Evolutionary conservation across 2,888 invertebrate species (phyloP).

Genomic region (Drosophila prostipennis): DNA sequence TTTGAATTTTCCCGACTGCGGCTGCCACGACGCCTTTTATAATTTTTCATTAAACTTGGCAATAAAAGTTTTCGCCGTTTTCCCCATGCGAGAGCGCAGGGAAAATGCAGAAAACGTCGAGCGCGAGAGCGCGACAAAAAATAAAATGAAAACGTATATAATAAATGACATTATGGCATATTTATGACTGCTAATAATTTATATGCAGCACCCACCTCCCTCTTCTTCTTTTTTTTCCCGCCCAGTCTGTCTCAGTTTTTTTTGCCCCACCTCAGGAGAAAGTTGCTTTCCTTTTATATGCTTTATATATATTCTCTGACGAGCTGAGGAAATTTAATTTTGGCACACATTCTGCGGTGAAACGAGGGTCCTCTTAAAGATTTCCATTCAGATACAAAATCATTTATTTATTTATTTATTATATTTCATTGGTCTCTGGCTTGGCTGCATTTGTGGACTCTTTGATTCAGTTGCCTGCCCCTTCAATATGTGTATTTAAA

Average conservation of each 20-base stretch:
- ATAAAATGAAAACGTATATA: constrained; percentile 71
- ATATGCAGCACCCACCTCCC: constrained; percentile 57
- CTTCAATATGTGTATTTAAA: constrained; percentile 73
- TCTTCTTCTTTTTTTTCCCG: not conserved
- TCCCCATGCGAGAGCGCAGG: constrained; percentile 65
- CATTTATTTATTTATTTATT: constrained; percentile 36
- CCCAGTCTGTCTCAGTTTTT: constrained; percentile 17
- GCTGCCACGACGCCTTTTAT: constrained; percentile 72
- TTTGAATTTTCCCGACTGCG: constrained; percentile 64
- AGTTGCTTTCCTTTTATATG: constrained; percentile 15
- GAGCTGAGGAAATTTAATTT: constrained; percentile 31
- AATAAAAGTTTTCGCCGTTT: constrained; percentile 78
- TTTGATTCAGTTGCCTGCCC: constrained; percentile 15
- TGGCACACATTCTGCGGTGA: constrained; percentile 19
- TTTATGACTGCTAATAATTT: constrained; percentile 80
- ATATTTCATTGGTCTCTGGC: constrained; percentile 22
- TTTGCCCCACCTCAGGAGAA: constrained; percentile 16
- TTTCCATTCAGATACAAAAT: not conserved
- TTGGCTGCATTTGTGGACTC: constrained; percentile 22
- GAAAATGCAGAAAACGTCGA: constrained; percentile 53
- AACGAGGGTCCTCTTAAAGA: constrained; percentile 15
- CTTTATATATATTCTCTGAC: constrained; percentile 11
- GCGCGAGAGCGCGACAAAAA: constrained; percentile 36
- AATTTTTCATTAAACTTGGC: constrained; percentile 82
- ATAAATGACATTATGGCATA: constrained; percentile 79